Percentiles rank a stretch among this genome's conserved stretches.
Conservation (phyloP, 2,888 invertebrate genomes). For the Drosophila ustulata region DNA sequence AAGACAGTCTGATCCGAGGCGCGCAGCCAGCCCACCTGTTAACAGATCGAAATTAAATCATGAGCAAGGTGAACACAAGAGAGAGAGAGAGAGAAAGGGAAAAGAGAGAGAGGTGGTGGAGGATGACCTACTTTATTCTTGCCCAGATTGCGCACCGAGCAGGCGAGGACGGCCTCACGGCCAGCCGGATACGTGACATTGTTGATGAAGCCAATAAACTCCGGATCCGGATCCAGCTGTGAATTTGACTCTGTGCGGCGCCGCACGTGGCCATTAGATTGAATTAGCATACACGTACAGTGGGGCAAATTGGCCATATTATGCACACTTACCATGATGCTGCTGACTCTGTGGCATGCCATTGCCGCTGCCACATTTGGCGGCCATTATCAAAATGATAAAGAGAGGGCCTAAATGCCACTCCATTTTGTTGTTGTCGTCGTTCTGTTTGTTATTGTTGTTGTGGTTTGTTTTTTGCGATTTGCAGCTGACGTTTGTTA, state of each 20-base stretch:
- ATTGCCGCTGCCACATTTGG: constrained; percentile 78
- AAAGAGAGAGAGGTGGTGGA: neutral
- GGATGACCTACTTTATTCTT: constrained; percentile 83
- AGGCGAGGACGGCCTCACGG: constrained; percentile 84
- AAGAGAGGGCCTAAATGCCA: constrained; percentile 70
- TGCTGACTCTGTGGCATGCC: constrained; percentile 82
- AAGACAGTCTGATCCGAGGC: constrained; percentile 96
- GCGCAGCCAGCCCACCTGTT: constrained; percentile 94
- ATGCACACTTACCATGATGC: constrained; percentile 78
- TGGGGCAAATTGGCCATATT: constrained; percentile 39
- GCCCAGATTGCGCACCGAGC: constrained; percentile 84
- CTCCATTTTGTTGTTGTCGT: constrained; percentile 67
- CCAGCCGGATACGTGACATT: constrained; percentile 85
- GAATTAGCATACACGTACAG: constrained; percentile 51
- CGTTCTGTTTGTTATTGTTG: constrained; percentile 13
- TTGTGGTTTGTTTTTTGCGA: constrained; percentile 41
- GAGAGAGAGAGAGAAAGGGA: neutral
- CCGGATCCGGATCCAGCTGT: constrained; percentile 84
- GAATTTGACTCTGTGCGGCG: constrained; percentile 76
- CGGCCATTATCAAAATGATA: constrained; percentile 79
- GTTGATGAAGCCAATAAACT: constrained; percentile 84
- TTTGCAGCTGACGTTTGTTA: constrained; percentile 61
- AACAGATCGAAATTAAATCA: neutral
- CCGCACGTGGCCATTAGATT: constrained; percentile 60
- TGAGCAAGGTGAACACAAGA: neutral